These are phyloP conservation scores for Keiferia lycopersicella DNA, from an alignment of 2,888 invertebrate genomes.

Conservation along the genomic window DNA sequence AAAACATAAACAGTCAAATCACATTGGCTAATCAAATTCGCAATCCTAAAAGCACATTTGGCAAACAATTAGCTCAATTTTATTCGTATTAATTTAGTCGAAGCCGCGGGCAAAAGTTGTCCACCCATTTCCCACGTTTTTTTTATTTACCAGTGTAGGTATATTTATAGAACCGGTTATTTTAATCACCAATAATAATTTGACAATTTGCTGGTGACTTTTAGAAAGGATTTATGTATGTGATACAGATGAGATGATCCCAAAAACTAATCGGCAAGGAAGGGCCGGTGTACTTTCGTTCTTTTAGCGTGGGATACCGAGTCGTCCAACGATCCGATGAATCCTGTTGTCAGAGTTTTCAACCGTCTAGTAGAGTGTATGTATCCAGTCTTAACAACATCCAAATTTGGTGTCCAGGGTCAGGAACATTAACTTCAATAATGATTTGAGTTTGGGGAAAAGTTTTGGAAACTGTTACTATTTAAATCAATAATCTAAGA, in stretches of 20 bases:
- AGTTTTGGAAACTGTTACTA: too few species aligned
- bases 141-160: not conserved
- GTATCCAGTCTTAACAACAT: too few species aligned
- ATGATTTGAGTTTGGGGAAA: too few species aligned
- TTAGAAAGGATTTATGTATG: not conserved
- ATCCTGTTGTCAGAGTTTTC: too few species aligned
- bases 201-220: not conserved
- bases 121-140: not conserved
- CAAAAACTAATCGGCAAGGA: too few species aligned
- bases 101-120: not conserved
- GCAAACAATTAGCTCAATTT: not conserved
- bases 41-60: not conserved
- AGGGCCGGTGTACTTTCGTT: too few species aligned
- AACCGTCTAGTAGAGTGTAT: too few species aligned
- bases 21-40: not conserved
- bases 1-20: not conserved
- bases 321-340: too few species aligned
- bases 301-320: too few species aligned
- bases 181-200: not conserved
- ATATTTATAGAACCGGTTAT: not conserved
- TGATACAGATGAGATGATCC: not conserved
- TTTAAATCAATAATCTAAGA: too few species aligned
- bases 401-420: too few species aligned
- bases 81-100: not conserved
- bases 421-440: too few species aligned